Percentiles rank a stretch among this genome's conserved stretches.
phyloP scores from a whole-genome alignment of 2,888 invertebrate genomes.

The Rugalucina vietnamica region DNA sequence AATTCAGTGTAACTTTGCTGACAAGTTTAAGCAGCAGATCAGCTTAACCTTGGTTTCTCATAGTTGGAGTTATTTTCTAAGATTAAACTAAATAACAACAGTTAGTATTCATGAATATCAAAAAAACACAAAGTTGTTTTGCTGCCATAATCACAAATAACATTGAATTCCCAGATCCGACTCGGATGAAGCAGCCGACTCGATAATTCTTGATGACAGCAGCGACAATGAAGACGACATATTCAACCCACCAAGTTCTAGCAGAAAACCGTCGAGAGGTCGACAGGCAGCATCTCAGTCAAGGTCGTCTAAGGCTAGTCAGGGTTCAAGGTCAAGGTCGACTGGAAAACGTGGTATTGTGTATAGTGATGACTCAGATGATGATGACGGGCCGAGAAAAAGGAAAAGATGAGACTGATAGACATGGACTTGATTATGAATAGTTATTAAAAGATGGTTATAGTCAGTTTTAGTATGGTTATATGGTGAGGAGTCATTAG shows the following conservation, averaged over 20 bases:
- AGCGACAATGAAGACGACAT: background rate
- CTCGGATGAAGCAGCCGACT: background rate
- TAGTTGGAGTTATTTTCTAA: too few relatives aligned
- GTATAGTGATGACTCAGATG: background rate
- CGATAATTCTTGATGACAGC: background rate
- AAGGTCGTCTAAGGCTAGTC: constrained; percentile 1
- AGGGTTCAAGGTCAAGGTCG: constrained; percentile 1
- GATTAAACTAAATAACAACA: too few relatives aligned
- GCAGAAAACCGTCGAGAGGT: background rate
- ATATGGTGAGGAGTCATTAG: too few relatives aligned
- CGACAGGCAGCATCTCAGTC: background rate
- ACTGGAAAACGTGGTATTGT: background rate
- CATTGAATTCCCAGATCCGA: constrained; percentile 3
- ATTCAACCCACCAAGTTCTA: constrained; percentile 12
- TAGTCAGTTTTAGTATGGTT: background rate
- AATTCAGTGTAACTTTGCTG: too few relatives aligned
- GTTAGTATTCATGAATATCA: too few relatives aligned
- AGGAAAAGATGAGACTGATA: background rate
- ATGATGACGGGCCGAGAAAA: background rate
- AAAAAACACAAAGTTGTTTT: too few relatives aligned
- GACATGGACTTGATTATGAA: too few relatives aligned
- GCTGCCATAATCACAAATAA: background rate
- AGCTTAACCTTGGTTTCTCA: too few relatives aligned
- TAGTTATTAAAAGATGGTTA: background rate
- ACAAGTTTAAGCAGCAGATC: too few relatives aligned